Base-by-base conservation (phyloP, 2,113 vertebrate species). In the Ariopsis seemanni region DNA sequence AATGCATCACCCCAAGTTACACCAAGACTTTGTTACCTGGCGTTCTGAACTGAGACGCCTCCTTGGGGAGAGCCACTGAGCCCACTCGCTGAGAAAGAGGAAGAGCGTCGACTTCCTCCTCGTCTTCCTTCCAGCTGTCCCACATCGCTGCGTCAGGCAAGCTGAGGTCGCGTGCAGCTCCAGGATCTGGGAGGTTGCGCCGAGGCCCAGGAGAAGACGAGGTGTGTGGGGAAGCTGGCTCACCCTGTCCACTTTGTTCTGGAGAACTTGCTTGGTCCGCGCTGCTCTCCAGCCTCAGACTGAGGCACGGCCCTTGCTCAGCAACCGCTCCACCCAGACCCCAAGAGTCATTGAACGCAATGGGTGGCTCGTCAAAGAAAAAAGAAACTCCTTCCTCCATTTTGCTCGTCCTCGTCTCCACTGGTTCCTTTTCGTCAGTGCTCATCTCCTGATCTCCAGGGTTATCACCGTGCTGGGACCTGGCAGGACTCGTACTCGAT, bases 61-160 rank as follows among this genome's bases (percentile, higher is more conserved):
- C 87, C 85, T 83, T 17, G 0, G 88, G 58, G 14, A 22, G 63
- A 50, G 86, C 84, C 17, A 90, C 27, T 27, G 90, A 75, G 0
- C 91, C 90, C 82, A 95, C 0, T 72, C 93, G 93, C 91, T 95
- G 93, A 72, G 93, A 91, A 5, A 95, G 91, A 92, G 96, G 94
- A 90, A 93, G 93, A 1, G 85, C 2, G 83, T 92, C 89, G 7
- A 91, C 67, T 22, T 90, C 94, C 6, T 92, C 93, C 0, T 96
- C 74, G 30, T 94, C 96, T 30, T 96, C 95, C 78, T 89, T 92
- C 57, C 96, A 95, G 42, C 94, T 93, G 11, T 96, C 96, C 97
- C 97, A 97, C 57, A 96, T 55, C 82, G 92, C 93, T 2, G 96
- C 95, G 85, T 96, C 95, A 89, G 96, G 91, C 50, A 95, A 93